Evolutionary conservation across 2,888 invertebrate genomes (phyloP).

Genomic region (Sesia apiformis): DNA sequence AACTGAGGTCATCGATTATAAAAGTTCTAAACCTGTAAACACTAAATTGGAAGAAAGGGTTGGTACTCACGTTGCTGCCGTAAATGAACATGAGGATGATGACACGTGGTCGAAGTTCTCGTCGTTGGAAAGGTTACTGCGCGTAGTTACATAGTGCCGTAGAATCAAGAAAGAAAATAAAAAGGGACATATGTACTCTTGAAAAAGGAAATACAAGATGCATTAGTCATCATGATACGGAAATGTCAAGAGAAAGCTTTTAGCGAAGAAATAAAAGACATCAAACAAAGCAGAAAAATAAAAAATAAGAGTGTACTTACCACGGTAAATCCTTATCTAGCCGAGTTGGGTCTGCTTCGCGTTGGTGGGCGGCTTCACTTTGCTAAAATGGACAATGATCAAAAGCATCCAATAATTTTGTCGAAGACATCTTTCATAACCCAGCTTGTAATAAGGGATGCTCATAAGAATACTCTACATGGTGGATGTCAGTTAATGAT

Average conservation of each 20-base stretch:
- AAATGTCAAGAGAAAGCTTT: too few relatives aligned
- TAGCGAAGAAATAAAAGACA: too few relatives aligned
- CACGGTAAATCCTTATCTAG: constrained; percentile 5
- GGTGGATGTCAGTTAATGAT: constrained; percentile 14
- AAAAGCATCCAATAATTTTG: constrained; percentile 11
- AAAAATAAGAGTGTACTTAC: constrained; percentile 1
- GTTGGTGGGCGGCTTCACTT: constrained; percentile 4
- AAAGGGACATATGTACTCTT: too few relatives aligned
- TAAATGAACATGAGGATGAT: too few relatives aligned
- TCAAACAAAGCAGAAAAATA: too few relatives aligned
- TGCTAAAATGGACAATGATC: background rate
- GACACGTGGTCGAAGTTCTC: constrained; percentile 5
- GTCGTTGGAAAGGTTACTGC: constrained; percentile 1
- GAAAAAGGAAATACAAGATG: too few relatives aligned
- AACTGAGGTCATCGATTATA: too few relatives aligned
- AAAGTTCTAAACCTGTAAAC: too few relatives aligned
- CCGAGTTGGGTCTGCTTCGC: constrained; percentile 4
- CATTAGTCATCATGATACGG: too few relatives aligned
- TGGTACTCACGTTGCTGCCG: too few relatives aligned
- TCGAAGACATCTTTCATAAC: constrained; percentile 5
- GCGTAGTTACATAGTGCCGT: constrained; percentile 5
- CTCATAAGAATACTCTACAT: constrained; percentile 13
- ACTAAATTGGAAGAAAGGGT: too few relatives aligned
- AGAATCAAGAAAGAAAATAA: too few relatives aligned
- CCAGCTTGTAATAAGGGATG: constrained; percentile 7